Evolutionary conservation across 2,797 vertebrate genomes (phyloP).

Genomic region (Numenius phaeopus): DNA sequence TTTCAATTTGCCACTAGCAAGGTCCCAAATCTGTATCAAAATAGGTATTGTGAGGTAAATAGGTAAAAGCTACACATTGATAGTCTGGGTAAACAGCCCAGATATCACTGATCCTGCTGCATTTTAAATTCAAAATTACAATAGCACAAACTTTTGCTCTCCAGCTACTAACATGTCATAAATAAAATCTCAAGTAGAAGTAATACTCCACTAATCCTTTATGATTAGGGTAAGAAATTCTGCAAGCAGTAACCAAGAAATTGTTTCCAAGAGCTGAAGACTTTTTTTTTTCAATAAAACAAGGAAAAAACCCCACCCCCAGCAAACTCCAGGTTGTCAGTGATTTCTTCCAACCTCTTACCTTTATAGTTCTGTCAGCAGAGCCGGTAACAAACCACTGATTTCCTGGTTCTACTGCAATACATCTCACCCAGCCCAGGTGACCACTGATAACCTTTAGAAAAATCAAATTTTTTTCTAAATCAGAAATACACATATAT

Average conservation of each 20-base stretch:
- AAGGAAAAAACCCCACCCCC: background rate
- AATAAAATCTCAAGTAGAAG: background rate
- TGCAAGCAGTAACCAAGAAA: background rate
- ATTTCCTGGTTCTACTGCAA: slow-evolving; percentile 98
- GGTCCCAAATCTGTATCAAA: slow-evolving; percentile 92
- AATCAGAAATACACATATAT: background rate
- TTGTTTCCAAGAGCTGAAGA: background rate
- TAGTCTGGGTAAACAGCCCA: background rate
- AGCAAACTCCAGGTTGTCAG: background rate
- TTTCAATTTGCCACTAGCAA: slow-evolving; percentile 96
- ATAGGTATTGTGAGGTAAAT: background rate
- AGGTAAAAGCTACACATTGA: background rate
- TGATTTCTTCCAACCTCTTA: slow-evolving; percentile 54
- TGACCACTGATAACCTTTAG: slow-evolving; percentile 97
- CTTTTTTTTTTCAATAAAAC: background rate
- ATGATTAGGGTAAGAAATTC: background rate
- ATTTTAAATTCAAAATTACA: background rate
- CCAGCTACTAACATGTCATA: background rate
- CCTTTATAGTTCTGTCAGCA: slow-evolving; percentile 98
- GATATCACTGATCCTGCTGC: background rate
- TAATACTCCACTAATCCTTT: background rate
- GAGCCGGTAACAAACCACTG: slow-evolving; percentile 99
- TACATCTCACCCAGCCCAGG: slow-evolving; percentile 96
- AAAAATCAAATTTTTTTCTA: background rate
- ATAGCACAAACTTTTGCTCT: background rate